Conservation (phyloP, 2,888 invertebrate species). For the Tetranychus piercei region DNA sequence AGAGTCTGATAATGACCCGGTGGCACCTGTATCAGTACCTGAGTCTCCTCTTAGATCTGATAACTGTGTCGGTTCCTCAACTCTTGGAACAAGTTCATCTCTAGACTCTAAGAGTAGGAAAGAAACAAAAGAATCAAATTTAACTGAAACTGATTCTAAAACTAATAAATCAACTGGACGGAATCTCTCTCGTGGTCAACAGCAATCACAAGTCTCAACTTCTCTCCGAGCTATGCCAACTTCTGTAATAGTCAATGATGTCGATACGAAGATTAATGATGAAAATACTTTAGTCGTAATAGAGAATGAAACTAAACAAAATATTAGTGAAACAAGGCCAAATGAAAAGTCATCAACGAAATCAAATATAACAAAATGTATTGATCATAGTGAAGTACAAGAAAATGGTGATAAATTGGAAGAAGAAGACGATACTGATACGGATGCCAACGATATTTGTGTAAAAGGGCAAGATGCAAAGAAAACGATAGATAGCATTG, state of each 20-base stretch:
- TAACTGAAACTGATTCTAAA: neutral
- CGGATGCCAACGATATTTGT: neutral
- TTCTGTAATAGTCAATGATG: neutral
- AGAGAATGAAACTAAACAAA: neutral
- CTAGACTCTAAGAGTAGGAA: too few species aligned
- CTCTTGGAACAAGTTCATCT: too few species aligned
- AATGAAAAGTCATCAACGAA: neutral
- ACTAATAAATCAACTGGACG: neutral
- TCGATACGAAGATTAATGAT: neutral
- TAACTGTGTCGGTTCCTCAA: too few species aligned
- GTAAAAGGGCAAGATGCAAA: neutral
- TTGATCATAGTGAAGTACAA: neutral
- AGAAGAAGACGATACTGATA: neutral
- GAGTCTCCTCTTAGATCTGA: too few species aligned
- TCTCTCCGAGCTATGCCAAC: neutral
- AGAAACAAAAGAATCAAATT: neutral
- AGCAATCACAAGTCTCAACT: neutral
- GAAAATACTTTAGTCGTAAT: neutral
- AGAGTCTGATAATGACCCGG: neutral
- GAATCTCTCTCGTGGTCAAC: neutral
- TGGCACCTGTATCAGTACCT: too few species aligned
- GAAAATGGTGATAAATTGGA: neutral
- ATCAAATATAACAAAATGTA: neutral
- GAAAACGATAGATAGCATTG: neutral
- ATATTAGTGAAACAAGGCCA: neutral